Evolutionary conservation across 2,797 vertebrate species (phyloP), one percentile per base, ranked within the genome.

Genomic region (Trematomus bernacchii): DNA sequence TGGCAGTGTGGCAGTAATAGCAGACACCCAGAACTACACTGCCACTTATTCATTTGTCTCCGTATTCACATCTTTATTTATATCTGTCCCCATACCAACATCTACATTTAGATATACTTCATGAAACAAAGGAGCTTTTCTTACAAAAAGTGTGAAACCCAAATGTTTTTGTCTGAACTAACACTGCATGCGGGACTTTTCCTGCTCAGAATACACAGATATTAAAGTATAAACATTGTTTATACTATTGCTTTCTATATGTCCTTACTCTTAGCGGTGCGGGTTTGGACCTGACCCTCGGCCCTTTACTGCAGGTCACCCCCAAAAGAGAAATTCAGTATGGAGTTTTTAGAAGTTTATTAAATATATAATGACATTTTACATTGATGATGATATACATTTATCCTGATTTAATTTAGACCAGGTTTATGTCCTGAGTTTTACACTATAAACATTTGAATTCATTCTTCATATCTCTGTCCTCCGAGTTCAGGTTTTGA

Each of bases 1-100:
- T 90, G 89, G 89, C 85, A 88, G 79, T 75, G 79, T 90, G 92
- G 87, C 89, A 91, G 89, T 89, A 91, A 91, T 87, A 87, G 86
- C 89, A 88, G 88, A 92, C 89, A 89, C 79, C 81, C 81, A 86
- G 77, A 78, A 80, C 85, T 85, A 75, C 83, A 65, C 85, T 80
- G 80, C 80, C 76, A 90, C 90, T 88, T 85, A 74, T 88, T 91
- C 77, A 91, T 87, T 82, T 82, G 73, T 89, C 79, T 84, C 62
- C 5, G 66, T 72, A 75, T 87, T 82, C 87, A 71, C 73, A 74
- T 92, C 80, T 90, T 87, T 83, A 89, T 92, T 84, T 91, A 84
- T 83, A 48, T 77, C 64, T 78, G 60, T 79, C 61, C 50, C 47
- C 12, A 40, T 62, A 77, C 78, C 55, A 69, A 78, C 73, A 73